Evolutionary conservation across 1,140 invertebrate genomes (phyloP).

Genomic region (Atta colombica): DNA sequence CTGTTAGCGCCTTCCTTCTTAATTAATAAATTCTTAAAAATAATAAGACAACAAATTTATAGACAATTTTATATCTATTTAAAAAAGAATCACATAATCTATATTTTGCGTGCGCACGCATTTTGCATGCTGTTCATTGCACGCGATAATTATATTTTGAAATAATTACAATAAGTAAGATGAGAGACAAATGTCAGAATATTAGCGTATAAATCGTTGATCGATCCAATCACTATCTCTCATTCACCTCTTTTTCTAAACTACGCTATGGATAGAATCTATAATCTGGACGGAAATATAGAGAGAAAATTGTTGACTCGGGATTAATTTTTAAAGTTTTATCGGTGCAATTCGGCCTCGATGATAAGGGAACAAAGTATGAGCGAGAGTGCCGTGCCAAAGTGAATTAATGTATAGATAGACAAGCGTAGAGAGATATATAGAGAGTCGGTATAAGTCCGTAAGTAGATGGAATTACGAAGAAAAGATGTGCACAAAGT

Average conservation of each 20-base stretch:
- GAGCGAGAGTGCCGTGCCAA: slow-evolving; percentile 80
- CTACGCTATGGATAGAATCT: background rate
- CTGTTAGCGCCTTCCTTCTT: background rate
- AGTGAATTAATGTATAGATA: slow-evolving; percentile 77
- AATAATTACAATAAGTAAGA: slow-evolving; percentile 12
- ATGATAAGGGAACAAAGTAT: slow-evolving; percentile 53
- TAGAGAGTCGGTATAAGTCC: slow-evolving; percentile 70
- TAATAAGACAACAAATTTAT: slow-evolving; percentile 32
- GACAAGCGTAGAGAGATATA: slow-evolving; percentile 75
- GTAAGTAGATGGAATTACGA: slow-evolving; percentile 42
- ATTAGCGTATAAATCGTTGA: slow-evolving; percentile 2
- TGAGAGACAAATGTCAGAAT: slow-evolving; percentile 27
- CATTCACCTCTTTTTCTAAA: slow-evolving; percentile 12
- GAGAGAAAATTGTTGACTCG: slow-evolving; percentile 15
- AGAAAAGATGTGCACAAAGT: slow-evolving; percentile 56
- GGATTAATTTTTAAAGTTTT: slow-evolving; percentile 20
- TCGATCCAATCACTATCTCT: slow-evolving; percentile 7
- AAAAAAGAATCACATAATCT: background rate
- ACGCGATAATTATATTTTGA: background rate
- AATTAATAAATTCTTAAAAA: background rate
- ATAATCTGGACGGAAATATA: slow-evolving; percentile 25
- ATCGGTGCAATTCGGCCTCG: slow-evolving; percentile 47
- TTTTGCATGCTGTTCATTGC: background rate
- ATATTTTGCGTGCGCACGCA: background rate
- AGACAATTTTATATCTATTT: slow-evolving; percentile 8